Conservation (phyloP, 2,113 vertebrate genomes). For the Henicopernis longicauda region DNA sequence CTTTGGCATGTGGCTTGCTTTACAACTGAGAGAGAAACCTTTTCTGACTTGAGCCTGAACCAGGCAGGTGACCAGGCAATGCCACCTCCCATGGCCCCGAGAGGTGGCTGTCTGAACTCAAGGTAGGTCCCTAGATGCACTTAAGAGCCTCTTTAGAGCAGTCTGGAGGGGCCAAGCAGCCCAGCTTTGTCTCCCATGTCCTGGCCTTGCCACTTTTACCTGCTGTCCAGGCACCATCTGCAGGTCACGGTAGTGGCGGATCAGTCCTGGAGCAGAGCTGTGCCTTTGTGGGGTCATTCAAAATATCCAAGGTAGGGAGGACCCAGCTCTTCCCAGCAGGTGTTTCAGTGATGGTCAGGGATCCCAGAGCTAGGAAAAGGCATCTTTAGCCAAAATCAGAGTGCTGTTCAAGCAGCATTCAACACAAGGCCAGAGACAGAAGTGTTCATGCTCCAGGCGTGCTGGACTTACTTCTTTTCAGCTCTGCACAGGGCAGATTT, state of each 20-base stretch:
- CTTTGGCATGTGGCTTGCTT: not conserved
- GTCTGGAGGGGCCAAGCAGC: not conserved
- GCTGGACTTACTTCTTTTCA: not conserved
- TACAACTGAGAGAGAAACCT: not conserved
- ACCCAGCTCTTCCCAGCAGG: not conserved
- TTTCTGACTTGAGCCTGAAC: not conserved
- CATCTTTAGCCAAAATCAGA: not conserved
- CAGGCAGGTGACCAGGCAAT: not conserved
- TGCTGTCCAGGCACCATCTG: not conserved
- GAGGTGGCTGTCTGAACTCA: not conserved
- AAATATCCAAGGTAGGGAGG: not conserved
- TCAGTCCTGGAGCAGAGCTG: not conserved
- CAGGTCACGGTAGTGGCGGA: rapidly evolving
- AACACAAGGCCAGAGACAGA: not conserved
- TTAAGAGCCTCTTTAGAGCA: not conserved
- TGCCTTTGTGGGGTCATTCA: not conserved
- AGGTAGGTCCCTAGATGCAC: not conserved
- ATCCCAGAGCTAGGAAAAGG: not conserved
- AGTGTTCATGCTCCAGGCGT: not conserved
- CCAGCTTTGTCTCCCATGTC: not conserved
- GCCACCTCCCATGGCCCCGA: not conserved
- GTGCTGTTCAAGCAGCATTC: not conserved
- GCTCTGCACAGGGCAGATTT: not conserved
- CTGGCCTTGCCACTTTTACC: not conserved
- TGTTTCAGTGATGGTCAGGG: not conserved